phyloP scores from a whole-genome alignment of 2,797 vertebrate species.

The Crax fasciolata region DNA sequence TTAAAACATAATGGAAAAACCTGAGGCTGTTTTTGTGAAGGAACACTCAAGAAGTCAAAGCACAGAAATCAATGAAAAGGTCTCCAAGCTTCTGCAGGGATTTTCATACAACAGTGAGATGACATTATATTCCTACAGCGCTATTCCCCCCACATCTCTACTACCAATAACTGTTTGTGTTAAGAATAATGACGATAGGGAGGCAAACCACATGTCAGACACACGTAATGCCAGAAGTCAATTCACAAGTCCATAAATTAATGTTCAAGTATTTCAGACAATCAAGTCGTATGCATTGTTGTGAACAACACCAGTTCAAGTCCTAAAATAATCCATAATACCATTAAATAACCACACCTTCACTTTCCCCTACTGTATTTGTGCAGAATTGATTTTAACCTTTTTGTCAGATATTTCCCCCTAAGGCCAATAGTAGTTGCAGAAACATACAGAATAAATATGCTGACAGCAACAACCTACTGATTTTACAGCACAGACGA shows the following conservation, averaged over 20 bases:
- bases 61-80: background rate
- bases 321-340: background rate
- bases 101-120: background rate
- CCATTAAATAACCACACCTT: background rate
- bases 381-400: background rate
- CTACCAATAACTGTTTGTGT: background rate
- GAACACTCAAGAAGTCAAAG: background rate
- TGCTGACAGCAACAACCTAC: conserved; percentile 2
- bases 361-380: background rate
- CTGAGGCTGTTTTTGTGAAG: background rate
- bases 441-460: background rate
- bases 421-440: background rate
- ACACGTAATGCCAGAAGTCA: background rate
- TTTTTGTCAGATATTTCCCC: background rate
- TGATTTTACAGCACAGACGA: conserved; percentile 22
- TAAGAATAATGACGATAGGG: background rate
- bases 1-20: background rate
- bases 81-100: background rate
- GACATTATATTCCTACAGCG: background rate
- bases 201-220: background rate
- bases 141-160: background rate
- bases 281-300: background rate
- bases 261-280: background rate
- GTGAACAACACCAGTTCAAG: background rate
- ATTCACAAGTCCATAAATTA: background rate